These are phyloP conservation scores for Eucriotettix oculatus DNA, from an alignment of 2,888 invertebrate species.

Conservation along the genomic window DNA sequence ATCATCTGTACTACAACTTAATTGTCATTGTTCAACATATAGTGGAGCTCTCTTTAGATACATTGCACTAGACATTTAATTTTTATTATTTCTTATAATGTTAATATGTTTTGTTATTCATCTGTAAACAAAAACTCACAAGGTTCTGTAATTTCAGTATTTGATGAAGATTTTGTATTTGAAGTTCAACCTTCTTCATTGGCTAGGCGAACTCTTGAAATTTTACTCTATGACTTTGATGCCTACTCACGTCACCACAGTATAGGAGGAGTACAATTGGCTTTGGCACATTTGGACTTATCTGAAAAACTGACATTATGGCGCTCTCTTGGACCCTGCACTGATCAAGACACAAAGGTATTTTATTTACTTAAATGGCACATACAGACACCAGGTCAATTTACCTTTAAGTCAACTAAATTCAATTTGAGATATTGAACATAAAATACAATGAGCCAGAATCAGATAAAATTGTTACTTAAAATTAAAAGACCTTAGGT, in stretches of 20 bases:
- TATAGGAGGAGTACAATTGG: conserved; percentile 40
- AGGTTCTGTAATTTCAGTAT: conserved; percentile 27
- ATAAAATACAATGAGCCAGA: no score
- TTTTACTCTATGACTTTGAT: conserved; percentile 46
- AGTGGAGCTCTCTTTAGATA: no score
- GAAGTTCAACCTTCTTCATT: conserved; percentile 38
- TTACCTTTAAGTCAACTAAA: no score
- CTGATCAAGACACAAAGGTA: conserved; percentile 27
- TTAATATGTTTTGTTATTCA: no score
- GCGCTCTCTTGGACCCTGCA: conserved; percentile 35
- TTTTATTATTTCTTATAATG: no score
- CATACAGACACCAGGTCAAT: no score
- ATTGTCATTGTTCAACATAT: no score
- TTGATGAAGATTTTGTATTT: conserved; percentile 51
- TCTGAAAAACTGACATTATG: conserved; percentile 37
- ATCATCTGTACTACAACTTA: no score
- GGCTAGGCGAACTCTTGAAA: conserved; percentile 37
- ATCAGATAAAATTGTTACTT: no score
- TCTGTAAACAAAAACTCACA: not conserved
- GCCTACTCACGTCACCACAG: conserved; percentile 45
- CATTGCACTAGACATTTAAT: no score
- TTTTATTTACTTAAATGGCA: not conserved
- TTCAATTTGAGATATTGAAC: no score
- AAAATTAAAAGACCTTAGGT: no score
- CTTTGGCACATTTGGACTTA: conserved; percentile 36